Base-by-base conservation (phyloP, 2,888 invertebrate species). In the Proisotoma minuta region DNA sequence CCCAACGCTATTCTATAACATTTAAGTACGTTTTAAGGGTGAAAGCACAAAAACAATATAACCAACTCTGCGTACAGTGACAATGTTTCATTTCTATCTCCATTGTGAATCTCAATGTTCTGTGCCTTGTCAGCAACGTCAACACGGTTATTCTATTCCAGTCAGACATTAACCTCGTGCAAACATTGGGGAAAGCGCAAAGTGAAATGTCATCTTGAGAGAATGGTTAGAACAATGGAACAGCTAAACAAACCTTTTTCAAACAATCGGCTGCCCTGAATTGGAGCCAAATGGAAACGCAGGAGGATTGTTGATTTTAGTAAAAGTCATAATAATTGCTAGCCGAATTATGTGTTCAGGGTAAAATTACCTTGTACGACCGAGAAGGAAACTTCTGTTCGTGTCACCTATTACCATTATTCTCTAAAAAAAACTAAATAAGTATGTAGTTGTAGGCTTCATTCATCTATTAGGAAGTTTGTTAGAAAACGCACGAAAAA, bases 171-270 rank as follows among this genome's bases (percentile, higher is more conserved):
- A 43, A 43, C 43, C 43, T 20, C 43, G 43, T 43, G 5, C 43
- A 43, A 43, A 43, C 34, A 34, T 24, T 22, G 22, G 50, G 50
- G 27, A n/a, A n/a, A 5, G 27, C 28, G n/a, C 51, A 27, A 51
- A 51, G 51, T 51, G 51, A 51, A 51, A 51, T 51, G 51, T 51
- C 51, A 24, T 51, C 51, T 51, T 51, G 51, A 51, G 27, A 27
- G n/a, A 51, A 51, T 51, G 51, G 18, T 43, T 43, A 43, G 26
- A 27, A 51, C 51, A 51, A 51, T 51, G 51, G 18, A 27, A 28
- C 3, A 27, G 28, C 3, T 51, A 51, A 12, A 51, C 27, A 50
- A 43, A 43, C 5, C 43, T 12, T 15, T 43, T 43, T 43, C 43
- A 15, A n/a, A n/a, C n/a, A n/a, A n/a, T n/a, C n/a, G n/a, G n/a